These are phyloP conservation scores for Ischnus inquisitorius DNA, from an alignment of 2,888 invertebrate species.

Conservation along the genomic window DNA sequence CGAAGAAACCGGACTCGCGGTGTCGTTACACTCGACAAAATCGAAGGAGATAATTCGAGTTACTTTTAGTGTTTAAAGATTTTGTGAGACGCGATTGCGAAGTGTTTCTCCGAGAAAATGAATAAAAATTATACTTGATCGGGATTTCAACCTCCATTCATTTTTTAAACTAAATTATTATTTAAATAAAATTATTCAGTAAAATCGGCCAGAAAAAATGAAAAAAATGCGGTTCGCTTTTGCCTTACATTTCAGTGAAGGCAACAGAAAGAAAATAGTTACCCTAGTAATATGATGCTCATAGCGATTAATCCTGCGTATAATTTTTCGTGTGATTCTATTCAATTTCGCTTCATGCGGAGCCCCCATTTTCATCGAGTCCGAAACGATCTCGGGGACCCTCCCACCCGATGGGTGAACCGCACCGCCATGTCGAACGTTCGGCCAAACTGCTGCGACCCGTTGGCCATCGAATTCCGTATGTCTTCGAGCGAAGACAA, in stretches of 20 bases:
- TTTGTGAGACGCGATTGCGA: too few species aligned
- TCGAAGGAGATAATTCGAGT: too few species aligned
- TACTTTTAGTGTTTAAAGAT: too few species aligned
- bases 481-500: constrained; percentile 41
- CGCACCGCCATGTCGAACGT: constrained; percentile 58
- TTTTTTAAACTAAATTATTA: too few species aligned
- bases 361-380: constrained; percentile 59
- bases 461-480: constrained; percentile 54
- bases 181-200: background rate
- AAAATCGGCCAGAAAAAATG: background rate
- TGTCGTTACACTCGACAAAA: too few species aligned
- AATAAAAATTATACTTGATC: too few species aligned
- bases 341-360: constrained; percentile 27
- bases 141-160: too few species aligned
- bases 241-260: too few species aligned
- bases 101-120: too few species aligned
- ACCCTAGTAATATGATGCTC: background rate
- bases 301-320: background rate
- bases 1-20: background rate
- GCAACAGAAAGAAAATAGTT: too few species aligned
- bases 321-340: background rate
- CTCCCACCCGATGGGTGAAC: constrained; percentile 53
- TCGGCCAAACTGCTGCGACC: constrained; percentile 30
- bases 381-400: constrained; percentile 27
- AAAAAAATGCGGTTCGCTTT: too few species aligned